These are phyloP conservation scores for Tenebrio molitor DNA, from an alignment of 1,140 invertebrate species.

Conservation along the genomic window DNA sequence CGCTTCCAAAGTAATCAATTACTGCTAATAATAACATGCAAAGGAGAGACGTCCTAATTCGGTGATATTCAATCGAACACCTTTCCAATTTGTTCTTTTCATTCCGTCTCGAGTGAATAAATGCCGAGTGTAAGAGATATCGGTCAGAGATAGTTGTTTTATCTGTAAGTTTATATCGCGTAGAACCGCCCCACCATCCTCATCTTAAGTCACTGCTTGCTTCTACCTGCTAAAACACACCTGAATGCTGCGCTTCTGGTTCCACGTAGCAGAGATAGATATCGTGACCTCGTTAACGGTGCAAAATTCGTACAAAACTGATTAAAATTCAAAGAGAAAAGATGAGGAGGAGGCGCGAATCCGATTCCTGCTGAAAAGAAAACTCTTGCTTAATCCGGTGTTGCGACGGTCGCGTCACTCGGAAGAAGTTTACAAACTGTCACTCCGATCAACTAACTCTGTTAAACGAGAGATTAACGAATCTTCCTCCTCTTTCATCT, in stretches of 20 bases:
- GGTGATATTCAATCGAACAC: slow-evolving; percentile 38
- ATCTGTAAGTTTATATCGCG: slow-evolving; percentile 35
- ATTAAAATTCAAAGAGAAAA: too few species aligned
- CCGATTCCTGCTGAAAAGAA: too few species aligned
- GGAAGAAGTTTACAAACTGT: slow-evolving; percentile 23
- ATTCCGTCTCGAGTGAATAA: slow-evolving; percentile 17
- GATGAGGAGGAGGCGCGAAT: too few species aligned
- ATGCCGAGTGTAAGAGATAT: slow-evolving; percentile 37
- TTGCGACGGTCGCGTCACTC: neutral
- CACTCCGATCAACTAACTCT: slow-evolving; percentile 22
- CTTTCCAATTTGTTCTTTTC: slow-evolving; percentile 38
- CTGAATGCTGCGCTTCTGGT: slow-evolving; percentile 31
- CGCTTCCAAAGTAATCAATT: slow-evolving; percentile 25
- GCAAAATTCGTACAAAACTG: slow-evolving; percentile 33
- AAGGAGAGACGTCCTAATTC: slow-evolving; percentile 38
- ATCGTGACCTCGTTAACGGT: slow-evolving; percentile 22
- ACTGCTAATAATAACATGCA: slow-evolving; percentile 30
- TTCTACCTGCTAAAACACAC: slow-evolving; percentile 35
- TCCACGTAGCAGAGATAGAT: neutral
- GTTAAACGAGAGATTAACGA: slow-evolving; percentile 27
- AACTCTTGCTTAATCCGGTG: neutral
- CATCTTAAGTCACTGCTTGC: slow-evolving; percentile 16
- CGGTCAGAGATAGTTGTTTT: slow-evolving; percentile 40
- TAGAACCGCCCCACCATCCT: slow-evolving; percentile 23
- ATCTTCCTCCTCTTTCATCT: slow-evolving; percentile 27